phyloP scores from a whole-genome alignment of 2,888 invertebrate species.

The Lycaena phlaeas region DNA sequence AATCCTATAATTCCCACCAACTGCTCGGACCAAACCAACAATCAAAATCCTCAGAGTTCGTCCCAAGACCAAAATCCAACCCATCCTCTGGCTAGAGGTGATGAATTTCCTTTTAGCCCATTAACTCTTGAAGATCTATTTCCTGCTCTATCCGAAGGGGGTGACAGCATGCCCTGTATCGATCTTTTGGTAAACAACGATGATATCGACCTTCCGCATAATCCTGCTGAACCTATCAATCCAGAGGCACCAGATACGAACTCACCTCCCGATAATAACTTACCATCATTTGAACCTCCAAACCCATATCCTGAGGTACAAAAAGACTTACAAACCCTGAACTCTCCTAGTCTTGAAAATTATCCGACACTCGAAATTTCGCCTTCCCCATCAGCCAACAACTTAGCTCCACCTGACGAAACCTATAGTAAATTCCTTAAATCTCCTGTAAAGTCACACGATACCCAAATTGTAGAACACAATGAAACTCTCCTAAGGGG shows the following conservation, averaged over 20 bases:
- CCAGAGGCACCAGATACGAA: background rate
- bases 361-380: background rate
- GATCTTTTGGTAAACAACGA: background rate
- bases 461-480: slow-evolving; percentile 14
- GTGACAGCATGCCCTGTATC: background rate
- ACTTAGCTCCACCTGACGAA: background rate
- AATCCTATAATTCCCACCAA: no score
- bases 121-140: no score
- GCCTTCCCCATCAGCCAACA: background rate
- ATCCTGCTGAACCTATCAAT: background rate
- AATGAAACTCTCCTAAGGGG: slow-evolving; percentile 17
- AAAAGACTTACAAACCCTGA: no score
- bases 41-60: no score
- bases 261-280: no score
- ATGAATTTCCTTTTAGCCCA: no score
- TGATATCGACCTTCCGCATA: background rate
- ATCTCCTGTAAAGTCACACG: background rate
- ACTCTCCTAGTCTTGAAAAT: background rate
- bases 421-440: slow-evolving; percentile 4
- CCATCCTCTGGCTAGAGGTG: no score
- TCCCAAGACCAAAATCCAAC: no score
- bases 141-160: background rate
- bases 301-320: no score
- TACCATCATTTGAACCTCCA: no score
- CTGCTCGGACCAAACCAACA: no score